Base-by-base conservation (phyloP, 2,888 invertebrate genomes). In the Ectemnius cavifrons region DNA sequence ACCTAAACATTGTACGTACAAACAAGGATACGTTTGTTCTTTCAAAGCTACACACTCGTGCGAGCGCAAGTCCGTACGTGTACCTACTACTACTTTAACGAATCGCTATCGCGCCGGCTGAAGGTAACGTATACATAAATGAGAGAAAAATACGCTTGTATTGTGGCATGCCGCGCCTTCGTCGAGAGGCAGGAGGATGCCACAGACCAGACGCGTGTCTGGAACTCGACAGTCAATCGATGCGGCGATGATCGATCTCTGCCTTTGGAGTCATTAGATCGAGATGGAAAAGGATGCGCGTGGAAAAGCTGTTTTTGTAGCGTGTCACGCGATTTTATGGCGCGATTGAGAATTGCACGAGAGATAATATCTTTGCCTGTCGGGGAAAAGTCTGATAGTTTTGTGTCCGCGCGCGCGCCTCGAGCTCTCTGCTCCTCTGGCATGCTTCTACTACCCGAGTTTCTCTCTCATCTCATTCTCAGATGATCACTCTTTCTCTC, bases 41-140 rank as follows among this genome's bases (percentile, higher is more conserved):
- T 65, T 58, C 62, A 84, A 77, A 84, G 77, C 73, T 85, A 81
- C 37, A 37, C 85, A 81, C 72, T 84, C 82, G 81, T 83, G 68
- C 72, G 79, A 83, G 75, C 74, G 78, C 82, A 80, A 78, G 37
- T 37, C 37, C 76, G 79, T 79, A 76, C 79, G 69, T 84, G 78
- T 80, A 37, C 37, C 37, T 37, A 37, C 37, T 37, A 37, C 37
- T 11, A 66, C 80, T 78, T 84, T 83, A 85, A 85, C 85, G 79
- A 88, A 87, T 86, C n/a, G n/a, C 37, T 37, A 37, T 86, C 78
- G 78, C 83, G 85, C 78, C 72, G 68, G 47, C 77, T 63, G 37
- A 88, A 90, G 90, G 90, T 90, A 90, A 90, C 84, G 90, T 90
- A 90, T 89, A 72, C 45, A 20, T 16, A 58, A 20, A 18, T 14